Conservation (phyloP, 1,140 invertebrate genomes). For the Penaeus japonicus region DNA sequence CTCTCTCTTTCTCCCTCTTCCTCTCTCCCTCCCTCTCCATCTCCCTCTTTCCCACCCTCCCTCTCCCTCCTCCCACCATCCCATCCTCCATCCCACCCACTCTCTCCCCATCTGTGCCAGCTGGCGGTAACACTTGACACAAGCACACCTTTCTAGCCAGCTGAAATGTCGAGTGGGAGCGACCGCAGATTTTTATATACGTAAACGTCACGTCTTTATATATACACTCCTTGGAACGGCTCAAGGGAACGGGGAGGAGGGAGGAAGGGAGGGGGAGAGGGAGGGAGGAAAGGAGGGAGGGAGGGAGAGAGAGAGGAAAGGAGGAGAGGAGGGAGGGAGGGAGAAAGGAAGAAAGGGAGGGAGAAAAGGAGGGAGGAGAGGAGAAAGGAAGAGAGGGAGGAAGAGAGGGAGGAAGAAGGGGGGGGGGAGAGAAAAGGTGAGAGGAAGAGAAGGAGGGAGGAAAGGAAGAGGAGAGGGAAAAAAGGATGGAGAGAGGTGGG, state of each 20-base stretch:
- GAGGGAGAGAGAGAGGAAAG: too few species aligned
- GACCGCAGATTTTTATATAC: too few species aligned
- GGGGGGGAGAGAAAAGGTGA: background rate
- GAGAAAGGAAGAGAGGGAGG: too few species aligned
- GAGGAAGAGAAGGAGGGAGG: too few species aligned
- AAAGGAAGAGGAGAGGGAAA: background rate
- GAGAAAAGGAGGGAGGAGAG: too few species aligned
- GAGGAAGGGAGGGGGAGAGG: background rate
- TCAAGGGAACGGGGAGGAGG: background rate
- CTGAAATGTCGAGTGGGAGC: too few species aligned
- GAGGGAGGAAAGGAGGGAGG: background rate
- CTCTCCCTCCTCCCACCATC: background rate
- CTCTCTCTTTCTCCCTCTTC: background rate
- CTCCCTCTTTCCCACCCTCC: background rate
- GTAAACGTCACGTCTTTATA: too few species aligned
- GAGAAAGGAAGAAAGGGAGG: background rate
- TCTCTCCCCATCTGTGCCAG: background rate
- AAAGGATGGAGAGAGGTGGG: background rate
- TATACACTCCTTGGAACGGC: too few species aligned
- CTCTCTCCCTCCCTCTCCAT: background rate
- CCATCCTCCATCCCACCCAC: background rate
- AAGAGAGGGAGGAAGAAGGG: background rate
- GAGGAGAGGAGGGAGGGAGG: too few species aligned
- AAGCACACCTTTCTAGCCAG: too few species aligned
- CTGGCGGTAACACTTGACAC: too few species aligned